phyloP scores from a whole-genome alignment of 2,113 vertebrate species.

The Heptranchias perlo region DNA sequence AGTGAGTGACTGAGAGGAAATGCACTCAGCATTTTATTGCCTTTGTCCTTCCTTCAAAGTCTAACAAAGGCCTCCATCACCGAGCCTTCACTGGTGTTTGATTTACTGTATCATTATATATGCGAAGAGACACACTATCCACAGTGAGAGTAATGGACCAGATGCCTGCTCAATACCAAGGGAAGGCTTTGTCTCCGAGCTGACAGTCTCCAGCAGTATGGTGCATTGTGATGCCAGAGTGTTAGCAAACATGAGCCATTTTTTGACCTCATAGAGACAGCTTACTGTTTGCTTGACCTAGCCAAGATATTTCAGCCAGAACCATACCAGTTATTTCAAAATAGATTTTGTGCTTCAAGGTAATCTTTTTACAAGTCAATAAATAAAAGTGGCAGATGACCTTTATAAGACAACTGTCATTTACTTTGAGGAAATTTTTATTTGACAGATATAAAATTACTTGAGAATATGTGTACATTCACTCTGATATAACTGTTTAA shows the following conservation, averaged over 20 bases:
- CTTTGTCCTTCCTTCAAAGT: conserved; percentile 4
- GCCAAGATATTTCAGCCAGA: background rate
- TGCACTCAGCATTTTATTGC: background rate
- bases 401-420: background rate
- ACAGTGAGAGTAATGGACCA: conserved; percentile 16
- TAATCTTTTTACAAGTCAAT: background rate
- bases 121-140: background rate
- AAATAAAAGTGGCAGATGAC: background rate
- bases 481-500: background rate
- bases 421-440: background rate
- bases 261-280: background rate
- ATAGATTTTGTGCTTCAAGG: background rate
- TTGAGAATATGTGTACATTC: background rate
- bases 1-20: background rate
- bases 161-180: background rate
- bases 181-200: conserved; percentile 1
- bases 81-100: background rate
- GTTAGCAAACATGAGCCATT: background rate
- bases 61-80: background rate
- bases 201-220: conserved; percentile 23
- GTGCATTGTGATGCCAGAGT: background rate
- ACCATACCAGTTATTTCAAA: background rate
- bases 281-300: background rate
- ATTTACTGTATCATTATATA: conserved; percentile 8
- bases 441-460: background rate